These are phyloP conservation scores for Lithodes maja DNA, from an alignment of 2,888 invertebrate species.

Conservation along the genomic window DNA sequence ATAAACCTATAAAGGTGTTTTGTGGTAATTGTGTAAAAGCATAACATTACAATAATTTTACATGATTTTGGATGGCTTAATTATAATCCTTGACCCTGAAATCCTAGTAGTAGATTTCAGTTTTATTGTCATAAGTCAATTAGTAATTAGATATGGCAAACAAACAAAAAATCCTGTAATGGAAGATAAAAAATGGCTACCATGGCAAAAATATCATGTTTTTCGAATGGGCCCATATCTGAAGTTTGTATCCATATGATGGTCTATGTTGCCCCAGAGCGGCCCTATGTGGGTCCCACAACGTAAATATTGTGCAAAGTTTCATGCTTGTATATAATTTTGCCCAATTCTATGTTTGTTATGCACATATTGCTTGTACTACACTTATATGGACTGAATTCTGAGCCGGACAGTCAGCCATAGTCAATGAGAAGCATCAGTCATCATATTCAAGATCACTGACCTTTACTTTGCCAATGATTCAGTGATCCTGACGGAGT, in stretches of 20 bases:
- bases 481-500: too few species aligned
- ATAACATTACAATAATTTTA: slow-evolving; percentile 14
- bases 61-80: slow-evolving; percentile 14
- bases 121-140: not conserved
- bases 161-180: too few species aligned
- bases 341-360: too few species aligned
- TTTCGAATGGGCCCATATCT: slow-evolving; percentile 1
- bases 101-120: not conserved
- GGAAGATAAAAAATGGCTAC: slow-evolving; percentile 22
- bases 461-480: too few species aligned
- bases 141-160: slow-evolving; percentile 25
- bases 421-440: too few species aligned
- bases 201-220: not conserved
- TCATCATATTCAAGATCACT: too few species aligned
- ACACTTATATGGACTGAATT: too few species aligned
- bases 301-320: too few species aligned
- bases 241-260: slow-evolving; percentile 1
- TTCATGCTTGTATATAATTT: too few species aligned
- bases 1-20: not conserved
- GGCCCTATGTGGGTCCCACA: too few species aligned
- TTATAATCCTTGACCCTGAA: slow-evolving; percentile 18
- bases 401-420: too few species aligned
- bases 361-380: too few species aligned
- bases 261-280: not conserved
- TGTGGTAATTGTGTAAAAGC: slow-evolving; percentile 3